These are phyloP conservation scores for Cactoblastis cactorum DNA, from an alignment of 2,888 invertebrate genomes.

Conservation along the genomic window DNA sequence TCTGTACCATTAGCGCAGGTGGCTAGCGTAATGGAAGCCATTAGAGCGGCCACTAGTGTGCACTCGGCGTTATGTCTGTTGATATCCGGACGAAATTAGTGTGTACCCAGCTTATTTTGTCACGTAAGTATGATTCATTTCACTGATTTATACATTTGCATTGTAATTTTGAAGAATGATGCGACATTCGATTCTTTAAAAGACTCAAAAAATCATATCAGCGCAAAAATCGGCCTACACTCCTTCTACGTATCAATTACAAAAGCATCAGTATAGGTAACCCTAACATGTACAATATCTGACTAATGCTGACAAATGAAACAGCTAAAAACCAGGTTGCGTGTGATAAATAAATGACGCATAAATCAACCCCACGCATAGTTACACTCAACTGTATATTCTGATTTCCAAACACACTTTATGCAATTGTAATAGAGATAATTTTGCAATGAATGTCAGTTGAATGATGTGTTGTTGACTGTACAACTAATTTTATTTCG, in stretches of 20 bases:
- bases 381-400: no score
- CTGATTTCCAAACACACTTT: no score
- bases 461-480: no score
- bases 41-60: slow-evolving; percentile 50
- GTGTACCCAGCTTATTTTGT: not conserved
- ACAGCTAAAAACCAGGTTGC: not conserved
- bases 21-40: slow-evolving; percentile 72
- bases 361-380: slow-evolving; percentile 17
- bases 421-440: no score
- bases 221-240: no score
- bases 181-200: no score
- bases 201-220: no score
- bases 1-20: slow-evolving; percentile 73
- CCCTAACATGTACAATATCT: no score
- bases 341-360: not conserved
- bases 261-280: no score
- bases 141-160: not conserved
- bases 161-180: not conserved
- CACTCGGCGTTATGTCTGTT: slow-evolving; percentile 19
- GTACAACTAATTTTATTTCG: no score
- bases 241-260: no score
- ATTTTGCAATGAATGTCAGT: no score
- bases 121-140: not conserved
- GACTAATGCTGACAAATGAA: not conserved
- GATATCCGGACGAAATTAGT: slow-evolving; percentile 10